These are phyloP conservation scores for Desmodus rotundus DNA, from an alignment of 2,113 vertebrate species.

Conservation along the genomic window DNA sequence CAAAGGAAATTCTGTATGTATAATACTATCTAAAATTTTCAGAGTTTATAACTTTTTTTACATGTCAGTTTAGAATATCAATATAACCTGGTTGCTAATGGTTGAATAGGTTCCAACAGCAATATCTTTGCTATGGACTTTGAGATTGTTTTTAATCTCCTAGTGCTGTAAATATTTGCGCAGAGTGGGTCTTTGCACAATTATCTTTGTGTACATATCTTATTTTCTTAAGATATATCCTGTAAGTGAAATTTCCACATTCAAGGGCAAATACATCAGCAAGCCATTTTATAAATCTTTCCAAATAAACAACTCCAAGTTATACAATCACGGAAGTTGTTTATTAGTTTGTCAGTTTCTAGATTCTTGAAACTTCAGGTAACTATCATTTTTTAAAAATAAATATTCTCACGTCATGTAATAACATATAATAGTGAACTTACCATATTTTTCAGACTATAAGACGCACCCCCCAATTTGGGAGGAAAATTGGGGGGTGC, in stretches of 20 bases:
- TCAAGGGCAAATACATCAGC: background rate
- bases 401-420: background rate
- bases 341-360: background rate
- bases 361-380: background rate
- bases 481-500: no score
- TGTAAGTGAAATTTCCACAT: background rate
- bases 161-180: background rate
- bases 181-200: background rate
- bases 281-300: background rate
- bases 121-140: background rate
- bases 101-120: background rate
- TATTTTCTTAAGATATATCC: background rate
- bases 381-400: background rate
- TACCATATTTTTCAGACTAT: no score
- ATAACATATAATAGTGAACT: background rate
- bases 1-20: background rate
- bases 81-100: background rate
- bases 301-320: background rate
- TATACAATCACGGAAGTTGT: background rate
- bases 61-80: background rate
- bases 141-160: background rate
- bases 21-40: background rate
- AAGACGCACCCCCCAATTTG: no score
- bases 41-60: background rate
- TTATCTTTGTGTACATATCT: background rate